phyloP scores from a whole-genome alignment of 2,888 invertebrate genomes.

The Ernsta delagoae region DNA sequence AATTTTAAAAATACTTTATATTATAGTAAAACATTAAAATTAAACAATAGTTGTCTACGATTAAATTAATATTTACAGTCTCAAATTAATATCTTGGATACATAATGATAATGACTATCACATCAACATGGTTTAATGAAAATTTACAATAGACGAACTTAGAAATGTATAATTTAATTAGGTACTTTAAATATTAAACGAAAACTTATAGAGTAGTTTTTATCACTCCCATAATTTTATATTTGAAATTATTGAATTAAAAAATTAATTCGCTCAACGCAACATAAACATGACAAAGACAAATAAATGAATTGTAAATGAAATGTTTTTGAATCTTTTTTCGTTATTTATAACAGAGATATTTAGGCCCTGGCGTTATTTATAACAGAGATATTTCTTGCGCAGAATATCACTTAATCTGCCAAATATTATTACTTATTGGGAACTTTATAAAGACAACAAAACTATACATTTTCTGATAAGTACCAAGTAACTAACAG shows the following conservation, averaged over 20 bases:
- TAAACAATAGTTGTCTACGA: constrained; percentile 27
- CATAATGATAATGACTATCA: constrained; percentile 25
- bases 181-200: too few species aligned
- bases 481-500: not conserved
- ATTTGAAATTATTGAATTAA: not conserved
- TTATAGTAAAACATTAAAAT: constrained; percentile 13
- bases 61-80: constrained; percentile 60
- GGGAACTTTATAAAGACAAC: too few species aligned
- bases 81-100: constrained; percentile 48
- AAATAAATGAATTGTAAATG: too few species aligned
- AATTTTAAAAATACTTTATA: not conserved
- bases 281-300: too few species aligned
- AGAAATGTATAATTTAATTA: not conserved
- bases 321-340: too few species aligned
- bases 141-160: constrained; percentile 12
- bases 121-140: constrained; percentile 20
- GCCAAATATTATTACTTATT: too few species aligned
- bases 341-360: too few species aligned
- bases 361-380: too few species aligned
- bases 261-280: too few species aligned
- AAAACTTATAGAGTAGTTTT: not conserved
- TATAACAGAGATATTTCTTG: too few species aligned
- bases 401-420: too few species aligned
- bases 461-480: not conserved
- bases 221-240: not conserved